Evolutionary conservation across 2,113 vertebrate species (phyloP), one percentile per base, ranked within the genome.

Genomic region (Scartelaos histophorus): DNA sequence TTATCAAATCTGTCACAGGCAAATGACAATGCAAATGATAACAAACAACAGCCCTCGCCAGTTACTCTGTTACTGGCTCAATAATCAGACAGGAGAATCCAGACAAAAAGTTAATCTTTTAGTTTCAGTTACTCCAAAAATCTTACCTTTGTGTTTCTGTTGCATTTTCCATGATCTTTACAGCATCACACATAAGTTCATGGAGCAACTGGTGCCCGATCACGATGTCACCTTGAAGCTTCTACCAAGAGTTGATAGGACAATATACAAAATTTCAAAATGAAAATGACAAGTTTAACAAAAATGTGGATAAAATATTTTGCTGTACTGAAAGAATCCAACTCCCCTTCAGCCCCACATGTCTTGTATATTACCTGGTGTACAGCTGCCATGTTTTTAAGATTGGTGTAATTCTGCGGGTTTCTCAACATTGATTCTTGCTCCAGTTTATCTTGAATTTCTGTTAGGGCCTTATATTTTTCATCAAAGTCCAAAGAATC

Each of bases 321-420:
- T 16, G 46, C 3, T 47, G 13, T 47, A 16, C 16, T 16, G 15
- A 47, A 47, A 47, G 13, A 47, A 47, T 47, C 13, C 2, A 47
- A 7, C 9, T 43, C 38, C 38, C 10, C 7, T 43, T 43, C n/a
- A 24, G 25, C 45, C 5, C 34, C n/a, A n/a, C 22, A 51, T 3
- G 13, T n/a, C 15, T n/a, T n/a, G n/a, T 11, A 2, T n/a, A 47
- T 66, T 85, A 98, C 97, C 95, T 96, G 95, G 68, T 94, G 95
- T 0, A 86, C 79, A 64, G 86, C 85, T 75, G 96, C 94, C 69
- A 94, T 94, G 43, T 96, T 92, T 67, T 80, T 90, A 21, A 97
- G 87, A 21, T 82, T 80, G n/a, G 89, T 89, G 66, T 89, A 89
- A 7, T 15, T 90, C n/a, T 75, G 84, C 11, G 87, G 84, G 45